Percentiles rank a stretch among this genome's conserved stretches.
Evolutionary conservation across 2,797 vertebrate species (phyloP).

Genomic region (Brachyrhaphis roseni): DNA sequence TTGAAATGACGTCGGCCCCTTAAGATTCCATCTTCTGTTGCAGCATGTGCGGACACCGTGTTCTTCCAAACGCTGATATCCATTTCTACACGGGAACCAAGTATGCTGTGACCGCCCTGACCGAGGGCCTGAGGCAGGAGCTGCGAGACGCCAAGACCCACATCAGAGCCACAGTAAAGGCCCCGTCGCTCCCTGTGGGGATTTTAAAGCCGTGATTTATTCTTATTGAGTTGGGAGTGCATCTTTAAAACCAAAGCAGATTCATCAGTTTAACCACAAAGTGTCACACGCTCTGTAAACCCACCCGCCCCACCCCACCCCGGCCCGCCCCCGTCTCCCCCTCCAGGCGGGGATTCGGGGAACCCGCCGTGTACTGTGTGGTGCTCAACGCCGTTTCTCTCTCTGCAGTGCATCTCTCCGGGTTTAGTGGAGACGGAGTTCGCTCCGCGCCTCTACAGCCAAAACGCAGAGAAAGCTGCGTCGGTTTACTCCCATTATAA

Average conservation of each 20-base stretch:
- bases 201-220: not conserved
- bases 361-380: not conserved
- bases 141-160: conserved; percentile 85
- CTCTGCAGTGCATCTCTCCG: conserved; percentile 87
- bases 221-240: not conserved
- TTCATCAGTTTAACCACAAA: not conserved
- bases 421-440: conserved; percentile 90
- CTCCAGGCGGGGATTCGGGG: not conserved
- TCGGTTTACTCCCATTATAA: conserved; percentile 78
- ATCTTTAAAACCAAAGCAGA: not conserved
- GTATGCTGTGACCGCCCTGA: conserved; percentile 87
- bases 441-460: conserved; percentile 76
- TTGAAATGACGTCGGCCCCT: not conserved
- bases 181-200: not conserved
- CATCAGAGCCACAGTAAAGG: conserved; percentile 86
- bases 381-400: not conserved
- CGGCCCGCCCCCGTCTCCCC: no score
- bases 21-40: conserved; percentile 27
- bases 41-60: conserved; percentile 87
- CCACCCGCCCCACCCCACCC: not conserved
- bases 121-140: conserved; percentile 89
- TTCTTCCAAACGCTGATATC: conserved; percentile 56
- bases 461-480: conserved; percentile 81
- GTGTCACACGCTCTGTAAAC: not conserved
- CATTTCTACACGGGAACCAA: conserved; percentile 91